Conservation (phyloP, 2,888 invertebrate genomes). For the Drosophila ezoana region DNA sequence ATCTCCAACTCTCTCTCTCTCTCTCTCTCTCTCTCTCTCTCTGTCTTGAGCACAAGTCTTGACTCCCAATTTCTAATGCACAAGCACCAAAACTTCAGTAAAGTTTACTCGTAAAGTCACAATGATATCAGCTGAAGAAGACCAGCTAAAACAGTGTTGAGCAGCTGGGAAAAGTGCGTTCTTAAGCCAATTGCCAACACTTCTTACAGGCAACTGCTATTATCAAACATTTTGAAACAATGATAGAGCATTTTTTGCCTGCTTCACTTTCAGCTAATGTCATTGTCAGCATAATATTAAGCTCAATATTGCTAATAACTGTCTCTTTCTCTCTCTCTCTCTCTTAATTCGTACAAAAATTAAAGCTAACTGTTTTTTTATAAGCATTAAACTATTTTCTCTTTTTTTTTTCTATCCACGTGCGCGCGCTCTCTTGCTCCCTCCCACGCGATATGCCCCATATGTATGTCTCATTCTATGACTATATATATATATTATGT, state of each 20-base stretch:
- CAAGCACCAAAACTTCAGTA: slow-evolving; percentile 21
- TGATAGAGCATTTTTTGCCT: not conserved
- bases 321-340: slow-evolving; percentile 5
- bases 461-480: slow-evolving; percentile 43
- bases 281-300: slow-evolving; percentile 14
- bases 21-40: slow-evolving; percentile 15
- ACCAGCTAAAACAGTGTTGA: not conserved
- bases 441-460: slow-evolving; percentile 53
- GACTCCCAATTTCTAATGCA: slow-evolving; percentile 44
- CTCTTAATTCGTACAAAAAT: slow-evolving; percentile 33
- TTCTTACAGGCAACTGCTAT: not conserved
- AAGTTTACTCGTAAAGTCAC: not conserved
- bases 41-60: slow-evolving; percentile 35
- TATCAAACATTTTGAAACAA: not conserved
- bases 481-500: slow-evolving; percentile 6
- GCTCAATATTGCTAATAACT: slow-evolving; percentile 31
- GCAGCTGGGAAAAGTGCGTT: no score
- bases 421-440: slow-evolving; percentile 69
- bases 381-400: slow-evolving; percentile 74
- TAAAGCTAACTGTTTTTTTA: slow-evolving; percentile 51
- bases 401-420: slow-evolving; percentile 76
- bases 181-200: not conserved
- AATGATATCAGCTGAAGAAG: slow-evolving; percentile 24
- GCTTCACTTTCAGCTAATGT: slow-evolving; percentile 28
- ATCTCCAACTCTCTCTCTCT: slow-evolving; percentile 1